A percentile compares a stretch with the other conserved stretches of the same genome.
Conservation (phyloP, 2,888 invertebrate species). For the Lycia hirtaria region DNA sequence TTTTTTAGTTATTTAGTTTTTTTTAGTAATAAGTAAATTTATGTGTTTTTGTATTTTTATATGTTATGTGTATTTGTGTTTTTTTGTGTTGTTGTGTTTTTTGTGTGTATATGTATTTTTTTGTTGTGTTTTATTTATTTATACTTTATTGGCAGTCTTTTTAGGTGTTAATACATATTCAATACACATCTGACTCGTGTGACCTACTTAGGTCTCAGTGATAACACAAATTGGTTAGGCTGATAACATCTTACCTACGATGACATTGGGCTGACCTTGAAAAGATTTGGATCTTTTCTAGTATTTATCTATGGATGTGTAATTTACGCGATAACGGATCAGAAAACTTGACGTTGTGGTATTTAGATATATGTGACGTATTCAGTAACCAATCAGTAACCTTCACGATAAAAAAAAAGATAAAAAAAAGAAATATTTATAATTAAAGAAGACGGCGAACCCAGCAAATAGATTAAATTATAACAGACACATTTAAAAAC, state of each 20-base stretch:
- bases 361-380: constrained; percentile 14
- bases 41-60: no score
- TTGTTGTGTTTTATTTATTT: no score
- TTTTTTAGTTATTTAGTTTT: no score
- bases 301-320: constrained; percentile 29
- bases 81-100: no score
- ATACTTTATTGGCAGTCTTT: constrained; percentile 32
- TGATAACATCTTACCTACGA: constrained; percentile 73
- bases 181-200: constrained; percentile 53
- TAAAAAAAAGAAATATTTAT: background rate
- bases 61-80: no score
- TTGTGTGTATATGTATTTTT: no score
- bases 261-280: constrained; percentile 78
- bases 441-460: no score
- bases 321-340: constrained; percentile 19
- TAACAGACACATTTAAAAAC: no score
- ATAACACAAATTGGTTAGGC: constrained; percentile 75
- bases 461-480: no score
- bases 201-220: constrained; percentile 67
- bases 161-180: constrained; percentile 48
- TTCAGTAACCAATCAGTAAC: background rate
- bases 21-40: no score
- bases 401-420: background rate
- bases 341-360: constrained; percentile 5
- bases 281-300: constrained; percentile 34